These are phyloP conservation scores for Drosophila rufa DNA, from an alignment of 1,140 invertebrate genomes.

Conservation along the genomic window DNA sequence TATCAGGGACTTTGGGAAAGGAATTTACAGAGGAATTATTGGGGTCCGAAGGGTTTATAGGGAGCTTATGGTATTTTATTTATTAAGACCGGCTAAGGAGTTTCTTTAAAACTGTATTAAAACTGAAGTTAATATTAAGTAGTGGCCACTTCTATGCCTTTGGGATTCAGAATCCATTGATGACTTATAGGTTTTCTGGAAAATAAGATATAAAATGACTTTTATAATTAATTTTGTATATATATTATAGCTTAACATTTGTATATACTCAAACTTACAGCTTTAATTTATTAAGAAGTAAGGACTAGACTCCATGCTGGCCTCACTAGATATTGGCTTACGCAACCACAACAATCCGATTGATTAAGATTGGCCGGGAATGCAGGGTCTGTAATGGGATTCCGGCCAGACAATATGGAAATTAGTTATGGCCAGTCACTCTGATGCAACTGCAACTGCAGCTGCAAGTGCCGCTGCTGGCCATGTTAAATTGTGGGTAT, in stretches of 20 bases:
- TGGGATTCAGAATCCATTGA: too few species aligned
- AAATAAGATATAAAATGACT: too few species aligned
- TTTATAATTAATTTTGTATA: too few species aligned
- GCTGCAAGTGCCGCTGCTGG: conserved; percentile 56
- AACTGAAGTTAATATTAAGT: too few species aligned
- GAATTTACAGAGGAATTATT: neutral
- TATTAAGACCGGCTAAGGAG: too few species aligned
- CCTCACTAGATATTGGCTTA: conserved; percentile 18
- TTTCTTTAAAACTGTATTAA: neutral
- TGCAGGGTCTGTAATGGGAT: conserved; percentile 57
- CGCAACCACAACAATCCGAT: conserved; percentile 60
- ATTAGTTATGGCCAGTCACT: conserved; percentile 57
- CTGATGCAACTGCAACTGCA: conserved; percentile 45
- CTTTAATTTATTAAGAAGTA: neutral
- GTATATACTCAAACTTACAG: neutral
- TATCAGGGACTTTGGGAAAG: neutral
- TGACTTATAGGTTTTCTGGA: too few species aligned
- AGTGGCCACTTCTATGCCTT: too few species aligned
- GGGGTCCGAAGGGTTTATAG: neutral
- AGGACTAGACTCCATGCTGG: neutral
- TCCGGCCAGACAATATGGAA: conserved; percentile 73
- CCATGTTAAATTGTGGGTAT: conserved; percentile 76
- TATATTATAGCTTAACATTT: too few species aligned
- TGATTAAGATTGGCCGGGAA: conserved; percentile 50
- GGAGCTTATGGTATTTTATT: neutral